Evolutionary conservation across 2,888 invertebrate genomes (phyloP).

Genomic region (Mactromeris polynyma): DNA sequence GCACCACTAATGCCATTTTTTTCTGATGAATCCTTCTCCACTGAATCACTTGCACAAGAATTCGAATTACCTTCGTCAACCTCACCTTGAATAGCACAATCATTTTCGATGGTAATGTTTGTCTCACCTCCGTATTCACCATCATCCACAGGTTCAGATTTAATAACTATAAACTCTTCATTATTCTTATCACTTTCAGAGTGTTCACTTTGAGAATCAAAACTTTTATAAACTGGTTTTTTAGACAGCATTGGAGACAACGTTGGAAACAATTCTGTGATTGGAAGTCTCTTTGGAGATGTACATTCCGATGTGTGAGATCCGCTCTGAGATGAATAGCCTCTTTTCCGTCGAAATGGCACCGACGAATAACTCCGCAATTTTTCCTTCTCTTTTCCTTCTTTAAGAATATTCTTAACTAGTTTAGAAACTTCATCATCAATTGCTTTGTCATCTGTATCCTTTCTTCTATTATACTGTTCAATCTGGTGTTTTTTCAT

Average conservation of each 20-base stretch:
- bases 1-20: not conserved
- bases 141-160: constrained; percentile 22
- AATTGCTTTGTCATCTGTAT: constrained; percentile 29
- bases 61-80: not conserved
- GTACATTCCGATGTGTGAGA: not conserved
- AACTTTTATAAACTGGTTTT: not conserved
- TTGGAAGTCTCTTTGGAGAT: constrained; percentile 9
- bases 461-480: constrained; percentile 22
- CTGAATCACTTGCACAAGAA: not conserved
- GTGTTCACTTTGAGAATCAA: not conserved
- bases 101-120: not conserved
- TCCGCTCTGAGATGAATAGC: not conserved
- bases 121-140: constrained; percentile 15
- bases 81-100: not conserved
- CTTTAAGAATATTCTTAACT: constrained; percentile 54
- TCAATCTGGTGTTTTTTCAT: constrained; percentile 46
- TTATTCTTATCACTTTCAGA: not conserved
- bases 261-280: constrained; percentile 39
- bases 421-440: constrained; percentile 57
- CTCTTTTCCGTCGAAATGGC: constrained; percentile 12
- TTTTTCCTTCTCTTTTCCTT: constrained; percentile 44
- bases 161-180: constrained; percentile 21
- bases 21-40: not conserved
- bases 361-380: not conserved
- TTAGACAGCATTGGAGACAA: not conserved